Base-by-base conservation (phyloP, 2,888 invertebrate species). In the Nasonovia ribisnigri region DNA sequence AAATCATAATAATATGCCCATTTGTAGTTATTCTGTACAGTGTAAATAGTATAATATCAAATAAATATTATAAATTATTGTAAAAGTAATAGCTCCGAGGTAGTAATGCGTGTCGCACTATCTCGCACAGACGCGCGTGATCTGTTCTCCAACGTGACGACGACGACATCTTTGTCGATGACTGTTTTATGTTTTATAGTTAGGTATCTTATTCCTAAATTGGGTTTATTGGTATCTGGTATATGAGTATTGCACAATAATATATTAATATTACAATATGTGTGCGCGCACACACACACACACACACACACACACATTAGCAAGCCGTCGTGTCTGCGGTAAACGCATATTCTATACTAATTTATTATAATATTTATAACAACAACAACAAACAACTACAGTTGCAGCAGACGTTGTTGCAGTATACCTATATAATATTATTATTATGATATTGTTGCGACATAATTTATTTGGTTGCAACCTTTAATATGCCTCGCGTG, bases 1-100 rank as follows among this genome's bases (percentile, higher is more conserved):
- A 77, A 77, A 77, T 77, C 77, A 77, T 77, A 77, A 77, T 77
- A 20, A 20, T 67, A 67, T 77, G 77, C 77, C 77, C 77, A 77
- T 77, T 77, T 77, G 77, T 77, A 77, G 77, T n/a, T 13, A 5
- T 6, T 2, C 13, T n/a, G 11, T 11, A 3, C 36, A 60, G 13
- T n/a, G 20, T 67, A 36, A n/a, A n/a, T 20, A 5, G 77, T 36
- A 60, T 60, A 46, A 46, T 46, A 36, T 67, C 67, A 36, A 77
- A 77, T 36, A 77, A 36, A 77, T 77, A 77, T 77, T 77, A 77
- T 77, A 77, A 77, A 77, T 77, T 77, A 36, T 77, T 77, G 36
- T 77, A 77, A 77, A 77, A 77, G 20, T 36, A 6, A 36, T 77
- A 20, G 77, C 20, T 36, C 36, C 20, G 2, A 36, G 26, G 16